Base-by-base conservation (phyloP, 1,140 invertebrate species). In the Drosophila suzukii region DNA sequence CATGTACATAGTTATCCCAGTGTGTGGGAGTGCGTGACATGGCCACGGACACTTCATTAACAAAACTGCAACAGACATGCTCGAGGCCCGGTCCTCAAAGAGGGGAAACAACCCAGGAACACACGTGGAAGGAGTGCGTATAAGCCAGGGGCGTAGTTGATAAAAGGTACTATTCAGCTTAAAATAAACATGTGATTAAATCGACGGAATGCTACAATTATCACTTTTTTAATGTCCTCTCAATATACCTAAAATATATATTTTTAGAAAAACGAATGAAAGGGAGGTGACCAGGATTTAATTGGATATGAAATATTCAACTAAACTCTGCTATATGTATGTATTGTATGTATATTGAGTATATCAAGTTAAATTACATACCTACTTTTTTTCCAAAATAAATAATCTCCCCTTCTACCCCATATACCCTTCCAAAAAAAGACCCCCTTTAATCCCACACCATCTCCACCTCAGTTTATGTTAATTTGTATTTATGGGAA, bases 21-120 rank as follows among this genome's bases (percentile, higher is more conserved):
- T 43, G 76, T 50, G 77, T 75, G 50, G n/a, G 58, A 39, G 73
- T 78, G 58, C 46, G 62, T 71, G 78, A 73, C 50, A 59, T 66
- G 54, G 76, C 62, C 57, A 56, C 60, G 34, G 78, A 67, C 78
- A 81, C 66, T 82, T 82, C 63, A 70, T 82, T 82, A 68, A 61
- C 66, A 75, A 65, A 61, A 77, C 44, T 70, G 56, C 59, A 81
- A 51, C 54, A 44, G 44, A 44, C 41, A 46, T 15, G 67, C 38
- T 38, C 8, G 38, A 10, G 24, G 34, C 46, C 10, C 6, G 12
- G 12, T 11, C 8, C 12, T 20, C 38, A 6, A 15, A 13, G 17
- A 43, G 58, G 54, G 60, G 17, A 24, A 12, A 12, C 24, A 56
- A 12, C 12, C 36, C 27, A 15, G 54, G 27, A 59, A 62, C 60